Percentiles rank a stretch among this genome's conserved stretches.
Evolutionary conservation across 2,113 vertebrate genomes (phyloP).

Genomic region (Gulo gulo): DNA sequence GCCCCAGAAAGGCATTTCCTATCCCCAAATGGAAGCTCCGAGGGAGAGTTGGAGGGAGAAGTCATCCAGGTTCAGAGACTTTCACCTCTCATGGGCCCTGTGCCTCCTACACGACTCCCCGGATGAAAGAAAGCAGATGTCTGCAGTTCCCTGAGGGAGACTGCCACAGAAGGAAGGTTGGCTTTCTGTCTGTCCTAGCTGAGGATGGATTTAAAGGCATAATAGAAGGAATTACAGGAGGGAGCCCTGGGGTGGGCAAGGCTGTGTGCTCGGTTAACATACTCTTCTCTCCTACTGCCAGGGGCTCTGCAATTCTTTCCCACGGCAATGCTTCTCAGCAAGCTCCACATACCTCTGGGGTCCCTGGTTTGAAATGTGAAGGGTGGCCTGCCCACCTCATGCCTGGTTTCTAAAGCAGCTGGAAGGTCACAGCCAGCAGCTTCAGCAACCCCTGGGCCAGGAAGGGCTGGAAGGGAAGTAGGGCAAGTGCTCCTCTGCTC

Average conservation of each 20-base stretch:
- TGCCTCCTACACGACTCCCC: not conserved
- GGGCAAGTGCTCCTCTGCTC: rapidly evolving
- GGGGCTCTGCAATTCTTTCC: not conserved
- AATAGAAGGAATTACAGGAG: not conserved
- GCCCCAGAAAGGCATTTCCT: not conserved
- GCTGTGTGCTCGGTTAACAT: not conserved
- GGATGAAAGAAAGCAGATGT: not conserved
- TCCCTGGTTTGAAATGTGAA: not conserved
- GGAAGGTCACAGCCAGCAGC: not conserved
- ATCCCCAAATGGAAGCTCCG: not conserved
- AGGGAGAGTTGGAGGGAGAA: not conserved
- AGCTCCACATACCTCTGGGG: not conserved
- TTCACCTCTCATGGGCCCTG: not conserved
- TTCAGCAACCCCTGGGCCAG: not conserved
- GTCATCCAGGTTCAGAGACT: not conserved
- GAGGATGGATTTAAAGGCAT: not conserved
- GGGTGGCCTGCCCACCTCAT: not conserved
- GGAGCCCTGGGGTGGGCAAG: rapidly evolving
- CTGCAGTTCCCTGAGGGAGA: not conserved
- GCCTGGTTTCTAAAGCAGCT: not conserved
- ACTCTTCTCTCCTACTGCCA: not conserved
- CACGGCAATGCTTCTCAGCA: not conserved
- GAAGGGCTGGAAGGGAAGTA: rapidly evolving
- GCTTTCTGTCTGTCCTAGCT: not conserved
- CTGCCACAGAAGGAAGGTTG: not conserved